phyloP scores from a whole-genome alignment of 2,797 vertebrate genomes.

The Brotula barbata region DNA sequence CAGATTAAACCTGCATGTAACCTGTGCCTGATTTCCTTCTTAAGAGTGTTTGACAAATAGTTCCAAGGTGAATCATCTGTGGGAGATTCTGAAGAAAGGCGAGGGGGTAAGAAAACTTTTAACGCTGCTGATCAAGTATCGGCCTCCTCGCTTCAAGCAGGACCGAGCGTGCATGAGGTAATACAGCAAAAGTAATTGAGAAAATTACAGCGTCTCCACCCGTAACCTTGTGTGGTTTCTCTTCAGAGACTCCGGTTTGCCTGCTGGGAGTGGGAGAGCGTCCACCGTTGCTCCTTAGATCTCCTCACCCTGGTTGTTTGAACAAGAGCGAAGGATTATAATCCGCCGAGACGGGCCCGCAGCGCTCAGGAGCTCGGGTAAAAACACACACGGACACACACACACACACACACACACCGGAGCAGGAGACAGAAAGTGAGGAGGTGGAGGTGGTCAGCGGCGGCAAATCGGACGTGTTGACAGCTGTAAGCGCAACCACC shows the following conservation, averaged over 20 bases:
- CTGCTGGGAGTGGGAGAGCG: constrained; percentile 6
- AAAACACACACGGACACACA: constrained; percentile 24
- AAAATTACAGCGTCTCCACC: constrained; percentile 45
- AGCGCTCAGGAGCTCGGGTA: constrained; percentile 39
- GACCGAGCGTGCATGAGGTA: constrained; percentile 45
- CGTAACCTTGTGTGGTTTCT: constrained; percentile 30
- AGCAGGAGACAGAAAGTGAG: too few relatives aligned
- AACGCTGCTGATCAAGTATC: constrained; percentile 2
- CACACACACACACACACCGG: constrained; percentile 7
- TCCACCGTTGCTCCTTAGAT: constrained; percentile 51
- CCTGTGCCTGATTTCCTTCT: background rate
- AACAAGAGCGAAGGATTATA: constrained; percentile 64
- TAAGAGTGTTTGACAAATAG: constrained; percentile 6
- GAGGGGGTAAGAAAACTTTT: constrained; percentile 1
- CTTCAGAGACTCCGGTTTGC: constrained; percentile 38
- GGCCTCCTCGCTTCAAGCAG: constrained; percentile 11
- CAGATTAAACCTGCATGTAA: constrained; percentile 14
- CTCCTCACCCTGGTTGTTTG: constrained; percentile 64
- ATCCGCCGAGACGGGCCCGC: constrained; percentile 65
- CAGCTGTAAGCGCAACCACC: constrained; percentile 55
- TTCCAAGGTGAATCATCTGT: constrained; percentile 9
- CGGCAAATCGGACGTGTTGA: constrained; percentile 47
- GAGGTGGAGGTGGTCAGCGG: constrained; percentile 9
- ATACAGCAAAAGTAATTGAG: constrained; percentile 49
- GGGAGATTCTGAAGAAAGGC: constrained; percentile 10